Percentiles rank a stretch among this genome's conserved stretches.
phyloP scores from a whole-genome alignment of 2,888 invertebrate genomes.

The Tenodera sinensis region DNA sequence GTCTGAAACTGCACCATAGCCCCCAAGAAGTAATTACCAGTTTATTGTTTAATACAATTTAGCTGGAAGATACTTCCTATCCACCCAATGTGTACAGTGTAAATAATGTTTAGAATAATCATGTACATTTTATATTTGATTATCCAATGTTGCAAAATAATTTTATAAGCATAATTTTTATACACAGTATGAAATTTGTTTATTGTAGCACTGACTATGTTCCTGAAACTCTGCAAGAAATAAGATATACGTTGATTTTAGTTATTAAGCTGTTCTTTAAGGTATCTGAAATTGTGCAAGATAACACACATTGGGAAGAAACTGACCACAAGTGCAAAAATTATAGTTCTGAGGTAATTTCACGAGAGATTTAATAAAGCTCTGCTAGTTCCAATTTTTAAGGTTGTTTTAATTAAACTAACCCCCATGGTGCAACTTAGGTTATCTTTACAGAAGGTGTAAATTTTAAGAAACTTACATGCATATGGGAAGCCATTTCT shows the following conservation, averaged over 20 bases:
- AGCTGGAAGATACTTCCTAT: not conserved
- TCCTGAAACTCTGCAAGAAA: not conserved
- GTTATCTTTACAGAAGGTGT: no score
- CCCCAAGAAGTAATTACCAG: not conserved
- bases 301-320: not conserved
- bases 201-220: not conserved
- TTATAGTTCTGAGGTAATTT: not conserved
- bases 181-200: not conserved
- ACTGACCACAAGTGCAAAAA: not conserved
- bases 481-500: no score
- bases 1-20: slow-evolving; percentile 16
- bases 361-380: no score
- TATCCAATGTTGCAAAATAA: not conserved
- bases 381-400: no score
- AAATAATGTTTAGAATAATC: not conserved
- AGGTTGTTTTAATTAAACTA: no score
- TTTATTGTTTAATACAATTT: not conserved
- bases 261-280: not conserved
- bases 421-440: no score
- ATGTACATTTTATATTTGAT: not conserved
- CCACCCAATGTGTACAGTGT: not conserved
- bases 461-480: no score
- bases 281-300: not conserved
- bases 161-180: not conserved
- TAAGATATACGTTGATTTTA: not conserved